Base-by-base conservation (phyloP, 2,888 invertebrate species). In the Rosalia funebris region DNA sequence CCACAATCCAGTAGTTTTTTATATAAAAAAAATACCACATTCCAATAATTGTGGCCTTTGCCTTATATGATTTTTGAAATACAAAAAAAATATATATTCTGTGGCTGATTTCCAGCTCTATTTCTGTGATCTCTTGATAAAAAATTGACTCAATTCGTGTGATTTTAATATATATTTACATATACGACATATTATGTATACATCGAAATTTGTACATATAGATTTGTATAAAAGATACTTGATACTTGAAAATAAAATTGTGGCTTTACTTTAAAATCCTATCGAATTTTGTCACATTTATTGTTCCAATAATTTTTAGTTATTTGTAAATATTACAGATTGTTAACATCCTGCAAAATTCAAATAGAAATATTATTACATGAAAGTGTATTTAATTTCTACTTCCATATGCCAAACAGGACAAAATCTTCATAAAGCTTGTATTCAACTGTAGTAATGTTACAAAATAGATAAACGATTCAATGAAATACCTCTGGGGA, bases 61-160 rank as follows among this genome's bases (percentile, higher is more conserved):
- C 69, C 69, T 66, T 65, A 63, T 42, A 39, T 62, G 69, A 70
- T 73, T 71, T 72, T 68, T 65, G 62, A 46, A 71, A 62, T 67
- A 63, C 62, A 62, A 71, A 63, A 68, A 64, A 62, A 62, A 61
- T 61, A 61, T 58, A 60, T 63, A 63, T 57, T 62, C 63, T 60
- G 58, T 69, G 67, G 69, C 70, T 71, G 71, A 72, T 67, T 77
- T 80, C 79, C 80, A 79, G 79, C 79, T 80, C 79, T 79, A 72
- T 79, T 80, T 79, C 81, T 81, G 81, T 81, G 81, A 81, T 81
- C 81, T 81, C 81, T 78, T 65, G 75, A 75, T 74, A 70, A 68
- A 62, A 63, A 57, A 59, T 74, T 74, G 74, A 78, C 76, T 78
- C 77, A 76, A 77, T 66, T 71, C 71, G 76, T 78, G 78, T 78